Evolutionary conservation across 2,797 vertebrate species (phyloP).

Genomic region (Lagorchestes hirsutus): DNA sequence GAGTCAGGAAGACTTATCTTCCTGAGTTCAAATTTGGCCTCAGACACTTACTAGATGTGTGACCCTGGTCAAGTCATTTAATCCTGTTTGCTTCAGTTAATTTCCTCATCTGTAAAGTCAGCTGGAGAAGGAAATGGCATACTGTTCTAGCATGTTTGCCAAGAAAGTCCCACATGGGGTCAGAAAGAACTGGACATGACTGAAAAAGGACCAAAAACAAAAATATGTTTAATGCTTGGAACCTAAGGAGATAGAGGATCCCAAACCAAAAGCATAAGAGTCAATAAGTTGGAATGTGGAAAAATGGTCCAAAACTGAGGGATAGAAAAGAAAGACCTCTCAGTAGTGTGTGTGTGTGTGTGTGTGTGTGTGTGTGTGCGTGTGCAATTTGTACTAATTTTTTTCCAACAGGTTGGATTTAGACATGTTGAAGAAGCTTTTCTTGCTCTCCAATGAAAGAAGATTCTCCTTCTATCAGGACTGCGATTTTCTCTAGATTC

Average conservation of each 20-base stretch:
- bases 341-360: background rate
- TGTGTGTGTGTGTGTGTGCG: background rate
- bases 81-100: background rate
- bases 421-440: background rate
- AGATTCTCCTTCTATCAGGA: background rate
- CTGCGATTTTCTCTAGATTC: background rate
- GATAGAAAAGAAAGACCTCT: background rate
- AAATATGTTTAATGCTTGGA: background rate
- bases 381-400: background rate
- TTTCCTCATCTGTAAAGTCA: no score
- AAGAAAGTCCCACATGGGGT: background rate
- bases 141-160: background rate
- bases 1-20: background rate
- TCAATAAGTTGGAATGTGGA: background rate
- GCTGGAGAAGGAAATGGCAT: background rate
- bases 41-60: background rate
- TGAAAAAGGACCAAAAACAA: background rate
- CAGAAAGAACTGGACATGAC: background rate
- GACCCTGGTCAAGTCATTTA: background rate
- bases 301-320: background rate
- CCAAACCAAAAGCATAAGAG: background rate
- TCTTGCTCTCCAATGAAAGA: background rate
- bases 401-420: background rate
- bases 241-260: background rate
- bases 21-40: background rate